Evolutionary conservation across 2,113 vertebrate genomes (phyloP).

Genomic region (Tupaia tana): DNA sequence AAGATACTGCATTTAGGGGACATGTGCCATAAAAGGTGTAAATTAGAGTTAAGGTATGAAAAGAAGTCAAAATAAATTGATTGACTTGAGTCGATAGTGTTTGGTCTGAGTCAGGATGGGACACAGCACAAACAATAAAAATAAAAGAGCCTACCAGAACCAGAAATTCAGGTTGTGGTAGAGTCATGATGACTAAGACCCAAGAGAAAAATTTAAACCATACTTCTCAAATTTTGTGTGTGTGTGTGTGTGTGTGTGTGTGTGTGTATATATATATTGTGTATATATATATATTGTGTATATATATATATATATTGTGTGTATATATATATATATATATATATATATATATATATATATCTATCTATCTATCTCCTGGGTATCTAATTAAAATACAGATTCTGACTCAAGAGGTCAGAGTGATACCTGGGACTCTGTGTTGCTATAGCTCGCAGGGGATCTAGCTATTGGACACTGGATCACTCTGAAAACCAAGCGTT

Average conservation of each 20-base stretch:
- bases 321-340: no score
- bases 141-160: background rate
- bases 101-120: background rate
- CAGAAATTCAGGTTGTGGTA: background rate
- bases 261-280: no score
- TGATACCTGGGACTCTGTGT: background rate
- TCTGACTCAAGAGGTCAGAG: background rate
- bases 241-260: no score
- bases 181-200: background rate
- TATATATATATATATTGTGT: no score
- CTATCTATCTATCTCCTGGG: no score
- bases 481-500: background rate
- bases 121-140: background rate
- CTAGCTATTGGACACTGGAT: background rate
- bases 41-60: background rate
- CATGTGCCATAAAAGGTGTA: background rate
- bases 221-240: background rate
- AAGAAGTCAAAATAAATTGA: slow-evolving; percentile 11
- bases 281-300: no score
- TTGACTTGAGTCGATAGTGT: background rate
- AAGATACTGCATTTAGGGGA: slow-evolving; percentile 11
- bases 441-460: background rate
- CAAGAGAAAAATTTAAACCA: background rate
- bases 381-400: background rate
- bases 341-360: no score